These are phyloP conservation scores for Drosophila sordidula DNA, from an alignment of 2,888 invertebrate species.

Conservation along the genomic window DNA sequence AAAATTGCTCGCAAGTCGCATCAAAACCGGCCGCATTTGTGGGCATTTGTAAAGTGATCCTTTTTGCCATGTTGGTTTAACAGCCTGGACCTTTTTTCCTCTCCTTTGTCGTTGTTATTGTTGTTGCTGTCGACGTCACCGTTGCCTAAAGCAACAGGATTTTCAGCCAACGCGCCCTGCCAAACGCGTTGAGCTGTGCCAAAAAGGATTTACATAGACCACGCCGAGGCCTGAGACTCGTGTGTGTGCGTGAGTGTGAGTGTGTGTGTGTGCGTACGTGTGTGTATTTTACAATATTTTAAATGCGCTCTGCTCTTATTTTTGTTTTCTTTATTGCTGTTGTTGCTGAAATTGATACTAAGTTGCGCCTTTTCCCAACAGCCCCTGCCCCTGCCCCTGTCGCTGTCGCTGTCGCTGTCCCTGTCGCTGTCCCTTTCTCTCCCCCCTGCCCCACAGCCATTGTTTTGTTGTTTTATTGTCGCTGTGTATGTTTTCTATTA, in stretches of 20 bases:
- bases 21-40: conserved; percentile 76
- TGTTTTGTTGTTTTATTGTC: conserved; percentile 39
- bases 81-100: conserved; percentile 58
- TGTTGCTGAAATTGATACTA: conserved; percentile 65
- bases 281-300: conserved; percentile 60
- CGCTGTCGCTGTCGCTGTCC: not conserved
- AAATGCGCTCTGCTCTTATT: conserved; percentile 54
- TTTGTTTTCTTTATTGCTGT: conserved; percentile 49
- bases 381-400: not conserved
- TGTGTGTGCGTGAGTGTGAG: conserved; percentile 6
- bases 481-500: conserved; percentile 61
- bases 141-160: conserved; percentile 78
- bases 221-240: conserved; percentile 8
- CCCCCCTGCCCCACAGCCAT: conserved; percentile 11
- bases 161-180: conserved; percentile 52
- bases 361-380: conserved; percentile 52
- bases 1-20: conserved; percentile 37
- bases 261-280: conserved; percentile 18
- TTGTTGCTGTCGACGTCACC: conserved; percentile 41
- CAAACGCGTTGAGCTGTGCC: conserved; percentile 78
- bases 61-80: conserved; percentile 63
- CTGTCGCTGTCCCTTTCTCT: not conserved
- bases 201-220: conserved; percentile 74
- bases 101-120: conserved; percentile 16
- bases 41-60: conserved; percentile 80